Evolutionary conservation across 2,888 invertebrate species (phyloP), one percentile per base, ranked within the genome.

Genomic region (Apodemia zela): DNA sequence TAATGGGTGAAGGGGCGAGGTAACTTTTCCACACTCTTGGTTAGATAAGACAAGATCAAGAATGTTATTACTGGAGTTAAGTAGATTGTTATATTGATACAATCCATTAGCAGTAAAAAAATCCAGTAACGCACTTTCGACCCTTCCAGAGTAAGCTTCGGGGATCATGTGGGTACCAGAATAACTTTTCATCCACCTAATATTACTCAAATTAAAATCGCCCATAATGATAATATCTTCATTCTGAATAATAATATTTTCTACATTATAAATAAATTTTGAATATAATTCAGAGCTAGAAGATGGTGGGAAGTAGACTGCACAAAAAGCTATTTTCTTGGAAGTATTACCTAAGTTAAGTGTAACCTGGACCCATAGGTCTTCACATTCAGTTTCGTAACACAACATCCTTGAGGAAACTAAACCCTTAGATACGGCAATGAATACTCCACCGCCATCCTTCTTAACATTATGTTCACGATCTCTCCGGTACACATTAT

Each of bases 401-500:
- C 18, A 18, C 8, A 3, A 42, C 7, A 60, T 8, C 10, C 60
- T 38, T 0, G 18, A 15, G 17, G 42, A 42, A 4, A 21, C 11
- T 6, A 60, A 15, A 4, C 7, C 11, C n/a, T 45, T 62, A 15
- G 45, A 42, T 25, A 62, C 17, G 4, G 58, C 59, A n/a, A 62
- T 29, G 7, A 58, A 18, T 13, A 62, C 45, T 2, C 62, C 59
- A 4, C 62, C 62, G 6, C 62, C 62, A 62, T 62, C 47, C 7
- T 10, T 45, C 29, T 62, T 62, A 15, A 21, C 6, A n/a, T 47
- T n/a, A 25, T n/a, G 45, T 2, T 18, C 25, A 29, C 64, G 59
- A 35, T 64, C 61, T 18, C 61, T 49, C 13, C 59, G 49, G 17
- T 49, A 64, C n/a, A 64, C 21, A 3, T n/a, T 25, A 49, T 61